A percentile compares a stretch with the other conserved stretches of the same genome.
These are phyloP conservation scores for Lichenostomus cassidix DNA, from an alignment of 2,113 vertebrate species.

Conservation along the genomic window DNA sequence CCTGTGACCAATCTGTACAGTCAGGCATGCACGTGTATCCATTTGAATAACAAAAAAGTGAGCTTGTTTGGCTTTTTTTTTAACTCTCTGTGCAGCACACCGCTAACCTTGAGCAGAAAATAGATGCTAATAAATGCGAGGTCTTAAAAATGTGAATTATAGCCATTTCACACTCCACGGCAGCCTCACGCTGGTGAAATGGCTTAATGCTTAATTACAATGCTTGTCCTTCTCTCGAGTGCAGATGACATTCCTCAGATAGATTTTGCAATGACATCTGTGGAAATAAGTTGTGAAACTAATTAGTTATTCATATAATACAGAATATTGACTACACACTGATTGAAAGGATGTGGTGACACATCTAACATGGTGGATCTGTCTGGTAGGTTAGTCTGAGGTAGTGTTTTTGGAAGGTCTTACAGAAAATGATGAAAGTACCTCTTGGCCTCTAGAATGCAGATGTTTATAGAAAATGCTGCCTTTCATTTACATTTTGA, in stretches of 20 bases:
- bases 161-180: constrained; percentile 68
- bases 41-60: constrained; percentile 9
- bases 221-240: constrained; percentile 69
- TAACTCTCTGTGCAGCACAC: neutral
- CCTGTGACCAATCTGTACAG: neutral
- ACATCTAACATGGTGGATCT: constrained; percentile 31
- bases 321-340: constrained; percentile 47
- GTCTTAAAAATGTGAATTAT: constrained; percentile 75
- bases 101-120: constrained; percentile 66
- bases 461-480: neutral
- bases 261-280: constrained; percentile 69
- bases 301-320: constrained; percentile 72
- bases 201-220: constrained; percentile 72
- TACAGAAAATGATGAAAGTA: constrained; percentile 29
- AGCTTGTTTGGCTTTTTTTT: neutral
- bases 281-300: constrained; percentile 59
- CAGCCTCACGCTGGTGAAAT: constrained; percentile 66
- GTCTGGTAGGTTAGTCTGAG: neutral
- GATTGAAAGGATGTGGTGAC: constrained; percentile 55
- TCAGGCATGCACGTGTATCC: neutral
- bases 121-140: constrained; percentile 72
- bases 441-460: constrained; percentile 3
- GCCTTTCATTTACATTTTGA: constrained; percentile 10
- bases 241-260: constrained; percentile 65
- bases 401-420: neutral